These are phyloP conservation scores for Tadarida brasiliensis DNA, from an alignment of 2,797 vertebrate genomes.

Conservation along the genomic window DNA sequence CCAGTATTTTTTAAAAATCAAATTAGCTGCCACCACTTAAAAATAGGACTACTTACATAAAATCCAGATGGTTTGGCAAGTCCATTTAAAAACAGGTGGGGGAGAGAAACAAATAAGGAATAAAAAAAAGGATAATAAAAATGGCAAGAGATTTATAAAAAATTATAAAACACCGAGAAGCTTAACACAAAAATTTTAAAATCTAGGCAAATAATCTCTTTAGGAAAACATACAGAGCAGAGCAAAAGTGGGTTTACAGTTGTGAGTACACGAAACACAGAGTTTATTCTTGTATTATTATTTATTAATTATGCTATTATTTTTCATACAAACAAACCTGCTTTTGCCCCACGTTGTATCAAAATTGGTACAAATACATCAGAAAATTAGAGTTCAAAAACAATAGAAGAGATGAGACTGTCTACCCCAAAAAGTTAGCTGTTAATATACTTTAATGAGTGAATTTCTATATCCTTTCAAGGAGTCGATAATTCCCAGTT, in stretches of 20 bases:
- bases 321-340: neutral
- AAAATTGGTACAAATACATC: constrained; percentile 17
- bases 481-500: constrained; percentile 22
- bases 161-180: neutral
- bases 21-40: constrained; percentile 48
- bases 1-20: neutral
- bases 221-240: neutral
- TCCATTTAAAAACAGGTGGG: neutral
- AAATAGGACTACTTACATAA: constrained; percentile 61
- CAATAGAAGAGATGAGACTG: neutral
- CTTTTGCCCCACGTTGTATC: neutral
- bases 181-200: neutral
- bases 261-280: neutral
- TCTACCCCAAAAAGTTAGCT: neutral
- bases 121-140: neutral
- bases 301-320: neutral
- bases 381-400: neutral
- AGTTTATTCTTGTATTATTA: neutral
- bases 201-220: neutral
- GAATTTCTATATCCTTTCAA: neutral
- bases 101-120: neutral
- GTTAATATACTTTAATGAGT: constrained; percentile 8
- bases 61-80: constrained; percentile 56
- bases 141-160: neutral
- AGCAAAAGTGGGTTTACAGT: neutral